These are phyloP conservation scores for Andinoacara biseriatus DNA, from an alignment of 2,113 vertebrate species.

Conservation along the genomic window DNA sequence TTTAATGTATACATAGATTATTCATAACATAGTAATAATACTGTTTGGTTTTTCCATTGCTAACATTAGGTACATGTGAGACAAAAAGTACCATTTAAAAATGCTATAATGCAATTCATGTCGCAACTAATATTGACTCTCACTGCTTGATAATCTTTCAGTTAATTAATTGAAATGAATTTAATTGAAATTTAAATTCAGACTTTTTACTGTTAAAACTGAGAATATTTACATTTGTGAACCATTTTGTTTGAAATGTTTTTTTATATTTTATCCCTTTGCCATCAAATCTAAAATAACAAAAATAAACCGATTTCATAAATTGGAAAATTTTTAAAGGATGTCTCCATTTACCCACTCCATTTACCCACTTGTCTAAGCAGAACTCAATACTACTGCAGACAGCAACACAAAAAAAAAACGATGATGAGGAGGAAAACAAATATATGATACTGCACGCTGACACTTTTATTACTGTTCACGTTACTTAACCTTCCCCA, in stretches of 20 bases:
- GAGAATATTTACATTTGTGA: no score
- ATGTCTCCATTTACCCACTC: not conserved
- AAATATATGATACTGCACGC: not conserved
- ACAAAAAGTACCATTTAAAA: not conserved
- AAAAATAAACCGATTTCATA: not conserved
- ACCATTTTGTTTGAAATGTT: no score
- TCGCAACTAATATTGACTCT: not conserved
- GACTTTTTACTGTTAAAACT: no score
- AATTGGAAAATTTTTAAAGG: conserved; percentile 33
- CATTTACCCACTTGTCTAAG: conserved; percentile 12
- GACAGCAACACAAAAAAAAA: not conserved
- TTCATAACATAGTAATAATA: not conserved
- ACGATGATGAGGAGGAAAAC: not conserved
- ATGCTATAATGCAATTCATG: not conserved
- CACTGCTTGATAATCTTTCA: not conserved
- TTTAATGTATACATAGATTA: not conserved
- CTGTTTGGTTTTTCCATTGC: not conserved
- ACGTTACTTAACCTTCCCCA: conserved; percentile 43
- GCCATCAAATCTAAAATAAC: no score
- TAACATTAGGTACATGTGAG: not conserved
- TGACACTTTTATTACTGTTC: conserved; percentile 3
- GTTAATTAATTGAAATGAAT: not conserved
- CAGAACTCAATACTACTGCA: conserved; percentile 12
- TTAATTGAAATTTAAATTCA: no score
- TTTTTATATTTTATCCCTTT: no score